Percentiles rank a stretch among this genome's conserved stretches.
These are phyloP conservation scores for Gibbula magus DNA, from an alignment of 2,888 invertebrate species.

Conservation along the genomic window DNA sequence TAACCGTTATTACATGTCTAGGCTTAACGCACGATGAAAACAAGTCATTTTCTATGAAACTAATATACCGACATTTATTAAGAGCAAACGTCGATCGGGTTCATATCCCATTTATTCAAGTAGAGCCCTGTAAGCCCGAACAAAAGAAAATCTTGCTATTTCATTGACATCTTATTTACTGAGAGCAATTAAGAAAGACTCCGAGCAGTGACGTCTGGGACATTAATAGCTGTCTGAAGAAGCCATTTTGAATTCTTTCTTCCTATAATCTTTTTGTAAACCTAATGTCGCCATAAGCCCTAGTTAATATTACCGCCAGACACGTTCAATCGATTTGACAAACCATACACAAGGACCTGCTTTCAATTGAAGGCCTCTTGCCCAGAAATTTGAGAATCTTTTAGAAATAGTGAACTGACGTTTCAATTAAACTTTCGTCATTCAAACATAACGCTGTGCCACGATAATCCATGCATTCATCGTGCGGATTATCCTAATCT, in stretches of 20 bases:
- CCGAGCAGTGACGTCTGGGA: not conserved
- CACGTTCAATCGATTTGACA: conserved; percentile 2
- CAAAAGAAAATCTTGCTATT: not conserved
- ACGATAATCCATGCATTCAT: conserved; percentile 17
- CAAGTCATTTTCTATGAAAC: conserved; percentile 4
- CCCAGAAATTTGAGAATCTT: conserved; percentile 21
- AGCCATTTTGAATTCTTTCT: conserved; percentile 8
- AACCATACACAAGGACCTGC: not conserved
- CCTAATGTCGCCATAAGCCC: conserved; percentile 9
- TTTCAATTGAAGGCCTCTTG: not conserved
- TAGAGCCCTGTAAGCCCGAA: not conserved
- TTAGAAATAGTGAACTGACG: not conserved
- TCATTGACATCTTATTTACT: conserved; percentile 7
- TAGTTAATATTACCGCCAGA: conserved; percentile 8
- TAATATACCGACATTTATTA: conserved; percentile 11
- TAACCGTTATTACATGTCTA: not conserved
- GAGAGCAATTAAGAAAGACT: conserved; percentile 3
- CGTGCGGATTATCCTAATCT: not conserved
- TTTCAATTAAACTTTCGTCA: conserved; percentile 20
- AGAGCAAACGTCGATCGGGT: not conserved
- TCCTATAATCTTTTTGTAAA: conserved; percentile 14
- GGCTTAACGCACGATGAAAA: not conserved
- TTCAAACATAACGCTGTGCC: conserved; percentile 11
- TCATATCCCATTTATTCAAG: not conserved
- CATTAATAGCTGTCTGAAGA: not conserved